These are phyloP conservation scores for Encarsia formosa DNA, from an alignment of 2,888 invertebrate genomes.

Conservation along the genomic window DNA sequence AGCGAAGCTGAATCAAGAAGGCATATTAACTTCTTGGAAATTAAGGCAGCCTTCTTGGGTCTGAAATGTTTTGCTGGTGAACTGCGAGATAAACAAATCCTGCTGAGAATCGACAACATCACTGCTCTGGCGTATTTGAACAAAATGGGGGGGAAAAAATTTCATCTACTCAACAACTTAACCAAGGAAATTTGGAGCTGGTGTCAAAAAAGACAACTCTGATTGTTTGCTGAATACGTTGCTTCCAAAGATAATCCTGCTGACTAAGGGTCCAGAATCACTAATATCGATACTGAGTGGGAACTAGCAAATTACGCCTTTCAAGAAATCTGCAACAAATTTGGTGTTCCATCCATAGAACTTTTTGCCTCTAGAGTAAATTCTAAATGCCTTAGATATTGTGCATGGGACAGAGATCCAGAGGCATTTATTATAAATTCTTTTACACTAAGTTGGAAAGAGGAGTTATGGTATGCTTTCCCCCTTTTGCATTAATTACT, in stretches of 20 bases:
- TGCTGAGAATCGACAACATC: conserved; percentile 7
- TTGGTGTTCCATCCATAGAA: conserved; percentile 22
- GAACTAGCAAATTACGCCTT: conserved; percentile 24
- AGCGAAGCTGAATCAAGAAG: neutral
- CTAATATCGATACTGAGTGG: conserved; percentile 27
- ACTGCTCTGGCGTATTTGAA: conserved; percentile 24
- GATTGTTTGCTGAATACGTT: conserved; percentile 28
- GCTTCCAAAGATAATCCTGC: conserved; percentile 27
- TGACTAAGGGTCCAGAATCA: conserved; percentile 29
- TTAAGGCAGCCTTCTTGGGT: conserved; percentile 2
- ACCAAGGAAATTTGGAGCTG: conserved; percentile 26
- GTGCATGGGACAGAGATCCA: no score
- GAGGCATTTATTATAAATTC: conserved; percentile 22
- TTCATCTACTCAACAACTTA: conserved; percentile 12
- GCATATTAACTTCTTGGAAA: conserved; percentile 11
- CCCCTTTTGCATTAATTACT: conserved; percentile 29
- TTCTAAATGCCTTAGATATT: conserved; percentile 23
- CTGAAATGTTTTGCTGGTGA: conserved; percentile 3
- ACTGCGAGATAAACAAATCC: neutral
- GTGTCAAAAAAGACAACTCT: conserved; percentile 24
- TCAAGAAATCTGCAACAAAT: conserved; percentile 7
- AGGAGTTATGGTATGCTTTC: conserved; percentile 28
- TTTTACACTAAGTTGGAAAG: conserved; percentile 24
- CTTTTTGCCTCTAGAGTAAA: conserved; percentile 27
- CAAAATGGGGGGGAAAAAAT: conserved; percentile 28